Evolutionary conservation across 2,113 vertebrate genomes (phyloP).

Genomic region (Steatornis caripensis): DNA sequence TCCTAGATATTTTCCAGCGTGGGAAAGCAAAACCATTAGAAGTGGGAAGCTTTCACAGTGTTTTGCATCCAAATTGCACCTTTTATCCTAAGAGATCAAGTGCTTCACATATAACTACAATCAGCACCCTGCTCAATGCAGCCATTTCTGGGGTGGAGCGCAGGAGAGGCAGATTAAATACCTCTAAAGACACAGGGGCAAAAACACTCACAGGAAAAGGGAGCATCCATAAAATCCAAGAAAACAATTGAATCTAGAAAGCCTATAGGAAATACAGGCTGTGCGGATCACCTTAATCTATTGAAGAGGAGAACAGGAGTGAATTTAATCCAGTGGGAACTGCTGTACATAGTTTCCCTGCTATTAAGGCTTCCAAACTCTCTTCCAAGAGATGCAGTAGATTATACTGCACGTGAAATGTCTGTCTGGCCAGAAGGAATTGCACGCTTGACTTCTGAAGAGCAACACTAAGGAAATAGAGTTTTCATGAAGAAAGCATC

Average conservation of each 20-base stretch:
- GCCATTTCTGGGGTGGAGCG: conserved; percentile 2
- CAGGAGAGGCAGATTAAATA: not conserved
- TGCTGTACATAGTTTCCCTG: not conserved
- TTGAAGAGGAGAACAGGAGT: not conserved
- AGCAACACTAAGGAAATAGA: conserved; percentile 35
- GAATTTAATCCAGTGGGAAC: not conserved
- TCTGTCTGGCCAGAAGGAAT: conserved; percentile 53
- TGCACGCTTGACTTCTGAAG: conserved; percentile 39
- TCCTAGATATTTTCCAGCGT: conserved; percentile 7
- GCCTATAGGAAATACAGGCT: not conserved
- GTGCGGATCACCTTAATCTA: not conserved
- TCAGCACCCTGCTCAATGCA: not conserved
- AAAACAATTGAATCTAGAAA: not conserved
- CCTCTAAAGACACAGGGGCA: not conserved
- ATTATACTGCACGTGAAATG: conserved; percentile 7
- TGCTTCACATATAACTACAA: not conserved
- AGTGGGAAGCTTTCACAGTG: not conserved
- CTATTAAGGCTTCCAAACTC: not conserved
- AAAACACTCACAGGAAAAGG: not conserved
- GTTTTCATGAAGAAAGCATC: conserved; percentile 51
- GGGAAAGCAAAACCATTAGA: conserved; percentile 20
- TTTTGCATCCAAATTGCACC: conserved; percentile 45
- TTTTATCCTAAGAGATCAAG: conserved; percentile 51
- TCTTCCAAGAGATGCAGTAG: conserved; percentile 11
- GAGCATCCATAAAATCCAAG: not conserved